These are phyloP conservation scores for Hydrotaea cyrtoneurina DNA, from an alignment of 2,888 invertebrate genomes.

Conservation along the genomic window DNA sequence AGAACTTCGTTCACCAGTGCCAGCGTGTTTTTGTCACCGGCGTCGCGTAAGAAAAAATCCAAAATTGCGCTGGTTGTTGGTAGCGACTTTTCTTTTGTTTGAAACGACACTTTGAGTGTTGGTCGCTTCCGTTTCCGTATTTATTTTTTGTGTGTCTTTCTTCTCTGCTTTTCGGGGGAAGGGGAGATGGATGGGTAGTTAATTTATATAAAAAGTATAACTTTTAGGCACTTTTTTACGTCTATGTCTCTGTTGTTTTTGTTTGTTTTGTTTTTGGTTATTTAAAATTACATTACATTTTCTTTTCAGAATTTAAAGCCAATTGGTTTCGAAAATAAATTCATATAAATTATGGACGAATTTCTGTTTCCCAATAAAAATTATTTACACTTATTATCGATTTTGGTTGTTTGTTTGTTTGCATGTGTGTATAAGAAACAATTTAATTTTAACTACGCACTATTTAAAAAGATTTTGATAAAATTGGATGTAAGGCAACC, in stretches of 20 bases:
- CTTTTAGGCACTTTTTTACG: slow-evolving; percentile 60
- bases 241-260: background rate
- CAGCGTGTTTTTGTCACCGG: slow-evolving; percentile 77
- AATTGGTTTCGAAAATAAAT: slow-evolving; percentile 49
- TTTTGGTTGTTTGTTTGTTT: slow-evolving; percentile 34
- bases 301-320: slow-evolving; percentile 54
- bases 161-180: background rate
- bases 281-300: slow-evolving; percentile 32
- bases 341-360: slow-evolving; percentile 63
- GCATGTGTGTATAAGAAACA: slow-evolving; percentile 32
- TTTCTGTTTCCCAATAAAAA: slow-evolving; percentile 37
- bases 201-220: slow-evolving; percentile 3
- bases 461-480: slow-evolving; percentile 44
- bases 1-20: slow-evolving; percentile 80
- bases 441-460: slow-evolving; percentile 40
- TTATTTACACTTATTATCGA: slow-evolving; percentile 37
- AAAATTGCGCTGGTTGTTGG: background rate
- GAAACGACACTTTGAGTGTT: slow-evolving; percentile 13
- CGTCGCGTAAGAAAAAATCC: slow-evolving; percentile 44
- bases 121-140: slow-evolving; percentile 21
- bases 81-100: background rate
- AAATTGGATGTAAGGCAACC: slow-evolving; percentile 65
- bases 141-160: background rate
- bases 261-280: slow-evolving; percentile 12
- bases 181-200: background rate